Percentiles rank a stretch among this genome's conserved stretches.
phyloP scores from a whole-genome alignment of 2,113 vertebrate species.

The Upupa epops region DNA sequence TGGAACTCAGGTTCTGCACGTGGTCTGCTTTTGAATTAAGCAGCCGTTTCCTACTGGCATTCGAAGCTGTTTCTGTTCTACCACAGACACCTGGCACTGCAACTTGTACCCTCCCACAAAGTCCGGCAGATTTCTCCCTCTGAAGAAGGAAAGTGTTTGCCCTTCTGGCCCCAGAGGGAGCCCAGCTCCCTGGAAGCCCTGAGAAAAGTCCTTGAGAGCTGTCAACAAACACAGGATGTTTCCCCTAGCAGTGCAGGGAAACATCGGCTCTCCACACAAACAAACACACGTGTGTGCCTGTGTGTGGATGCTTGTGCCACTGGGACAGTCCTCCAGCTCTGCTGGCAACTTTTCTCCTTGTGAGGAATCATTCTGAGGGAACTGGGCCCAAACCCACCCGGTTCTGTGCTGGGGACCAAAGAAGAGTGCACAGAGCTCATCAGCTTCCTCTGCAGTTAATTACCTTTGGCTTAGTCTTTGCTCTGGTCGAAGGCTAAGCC shows the following conservation, averaged over 20 bases:
- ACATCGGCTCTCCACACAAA: background rate
- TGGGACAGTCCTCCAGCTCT: background rate
- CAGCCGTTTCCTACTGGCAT: background rate
- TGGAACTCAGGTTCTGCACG: background rate
- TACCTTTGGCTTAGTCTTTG: background rate
- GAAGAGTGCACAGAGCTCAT: no score
- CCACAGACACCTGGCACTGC: background rate
- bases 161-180: background rate
- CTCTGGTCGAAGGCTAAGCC: background rate
- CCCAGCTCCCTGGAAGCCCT: background rate
- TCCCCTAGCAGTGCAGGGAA: background rate
- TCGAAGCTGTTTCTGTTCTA: background rate
- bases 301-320: background rate
- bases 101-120: background rate
- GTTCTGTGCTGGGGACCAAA: no score
- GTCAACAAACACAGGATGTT: background rate
- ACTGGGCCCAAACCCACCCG: no score
- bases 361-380: background rate
- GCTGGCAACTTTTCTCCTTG: background rate
- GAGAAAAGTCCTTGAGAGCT: background rate
- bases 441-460: background rate
- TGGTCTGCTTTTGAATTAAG: background rate
- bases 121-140: background rate
- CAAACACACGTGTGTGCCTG: no score
- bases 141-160: background rate